phyloP scores from a whole-genome alignment of 2,113 vertebrate species.

The Abramis brama region DNA sequence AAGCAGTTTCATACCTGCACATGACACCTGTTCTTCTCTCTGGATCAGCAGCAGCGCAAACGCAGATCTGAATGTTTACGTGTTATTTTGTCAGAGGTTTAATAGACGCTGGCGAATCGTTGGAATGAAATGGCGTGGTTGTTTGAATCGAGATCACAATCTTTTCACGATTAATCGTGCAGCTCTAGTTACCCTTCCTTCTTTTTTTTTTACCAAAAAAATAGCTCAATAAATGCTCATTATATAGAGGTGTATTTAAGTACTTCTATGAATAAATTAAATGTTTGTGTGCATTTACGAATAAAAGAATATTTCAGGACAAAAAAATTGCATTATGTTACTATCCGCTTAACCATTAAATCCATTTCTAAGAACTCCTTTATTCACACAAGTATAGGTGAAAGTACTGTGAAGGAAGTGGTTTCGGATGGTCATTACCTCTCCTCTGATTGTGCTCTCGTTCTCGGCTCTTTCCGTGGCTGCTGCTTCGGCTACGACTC shows the following conservation, averaged over 20 bases:
- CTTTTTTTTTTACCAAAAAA: too few relatives aligned
- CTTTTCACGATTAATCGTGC: too few relatives aligned
- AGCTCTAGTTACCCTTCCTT: too few relatives aligned
- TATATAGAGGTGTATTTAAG: not conserved
- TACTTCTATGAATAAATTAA: not conserved
- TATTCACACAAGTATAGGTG: not conserved
- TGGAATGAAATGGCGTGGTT: too few relatives aligned
- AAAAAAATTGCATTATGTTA: not conserved
- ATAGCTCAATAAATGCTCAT: not conserved
- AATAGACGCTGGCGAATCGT: too few relatives aligned
- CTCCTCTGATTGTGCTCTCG: slow-evolving; percentile 73
- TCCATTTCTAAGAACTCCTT: not conserved
- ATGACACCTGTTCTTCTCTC: too few relatives aligned
- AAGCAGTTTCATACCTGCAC: too few relatives aligned
- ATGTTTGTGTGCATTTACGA: not conserved
- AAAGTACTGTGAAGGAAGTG: not conserved
- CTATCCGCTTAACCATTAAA: not conserved
- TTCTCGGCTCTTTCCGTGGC: slow-evolving; percentile 79
- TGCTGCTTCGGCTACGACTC: slow-evolving; percentile 70
- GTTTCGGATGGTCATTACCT: slow-evolving; percentile 52
- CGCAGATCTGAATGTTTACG: too few relatives aligned
- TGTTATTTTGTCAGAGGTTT: too few relatives aligned
- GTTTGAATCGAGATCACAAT: too few relatives aligned
- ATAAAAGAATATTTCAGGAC: not conserved
- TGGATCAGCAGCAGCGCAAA: too few relatives aligned